Evolutionary conservation across 2,888 invertebrate species (phyloP), one percentile per base, ranked within the genome.

Genomic region (Conomelus anceps): DNA sequence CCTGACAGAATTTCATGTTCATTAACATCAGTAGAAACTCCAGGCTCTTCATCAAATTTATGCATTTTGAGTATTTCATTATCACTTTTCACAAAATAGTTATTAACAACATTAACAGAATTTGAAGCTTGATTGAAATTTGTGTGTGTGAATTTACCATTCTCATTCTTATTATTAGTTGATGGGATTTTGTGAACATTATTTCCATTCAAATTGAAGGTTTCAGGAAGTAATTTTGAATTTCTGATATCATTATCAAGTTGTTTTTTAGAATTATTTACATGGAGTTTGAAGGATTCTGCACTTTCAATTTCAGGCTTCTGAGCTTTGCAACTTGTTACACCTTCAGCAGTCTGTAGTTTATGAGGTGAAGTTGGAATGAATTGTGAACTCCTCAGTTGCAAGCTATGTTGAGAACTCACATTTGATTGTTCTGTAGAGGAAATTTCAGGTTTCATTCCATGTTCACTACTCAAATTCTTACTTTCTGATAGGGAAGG

Each of bases 1-100:
- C 63, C 63, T 4, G 63, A 63, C 63, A 63, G n/a, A 6, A 63
- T n/a, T 63, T 7, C 63, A 4, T n/a, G 88, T 22, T 90, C 95
- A 92, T 96, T 96, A 93, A 96, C 96, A 93, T 96, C 93, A 90
- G 94, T 94, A 93, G 93, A 94, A 93, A 93, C 95, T 94, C 93
- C 94, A 93, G 90, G 94, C 93, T 92, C 93, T 93, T 92, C 93
- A 29, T 85, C 89, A 89, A 22, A 88, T 1, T 29, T 29, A 22
- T 88, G n/a, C 20, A 23, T 22, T 23, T 22, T 1, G 22, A 63
- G 22, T 4, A 4, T 29, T 17, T 34, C 23, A 22, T 34, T 41
- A 88, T n/a, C n/a, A 63, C 63, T 63, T 7, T n/a, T 63, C 63
- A 63, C n/a, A 63, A 63, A n/a, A 63, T 63, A n/a, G n/a, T 63